A percentile compares a stretch with the other conserved stretches of the same genome.
Conservation (phyloP, 2,888 invertebrate species). For the Spilosoma lubricipeda region DNA sequence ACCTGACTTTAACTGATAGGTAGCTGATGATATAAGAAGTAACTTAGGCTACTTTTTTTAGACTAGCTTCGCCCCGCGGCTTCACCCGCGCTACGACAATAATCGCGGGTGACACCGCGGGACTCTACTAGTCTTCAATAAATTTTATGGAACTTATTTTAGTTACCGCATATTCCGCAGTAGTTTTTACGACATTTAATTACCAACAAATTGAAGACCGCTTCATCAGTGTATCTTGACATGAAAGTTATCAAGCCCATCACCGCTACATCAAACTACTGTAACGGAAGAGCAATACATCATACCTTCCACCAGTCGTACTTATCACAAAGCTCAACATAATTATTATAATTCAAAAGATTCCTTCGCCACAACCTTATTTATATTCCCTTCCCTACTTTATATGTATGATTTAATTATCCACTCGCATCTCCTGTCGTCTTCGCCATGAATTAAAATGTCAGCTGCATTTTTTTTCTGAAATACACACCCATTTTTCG, state of each 20-base stretch:
- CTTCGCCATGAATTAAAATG: slow-evolving; percentile 73
- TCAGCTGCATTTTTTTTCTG: slow-evolving; percentile 70
- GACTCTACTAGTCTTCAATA: no score
- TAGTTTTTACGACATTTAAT: neutral
- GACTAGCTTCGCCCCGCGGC: no score
- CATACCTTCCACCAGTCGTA: slow-evolving; percentile 58
- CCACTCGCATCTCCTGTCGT: slow-evolving; percentile 74
- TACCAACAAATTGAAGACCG: slow-evolving; percentile 7
- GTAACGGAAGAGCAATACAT: slow-evolving; percentile 66
- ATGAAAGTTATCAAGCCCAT: slow-evolving; percentile 43
- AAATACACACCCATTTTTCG: slow-evolving; percentile 67
- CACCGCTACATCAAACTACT: slow-evolving; percentile 47
- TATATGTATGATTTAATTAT: slow-evolving; percentile 63
- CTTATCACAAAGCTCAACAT: slow-evolving; percentile 54
- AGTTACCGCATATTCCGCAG: neutral
- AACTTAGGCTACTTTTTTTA: no score
- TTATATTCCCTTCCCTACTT: slow-evolving; percentile 60
- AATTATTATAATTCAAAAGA: slow-evolving; percentile 59
- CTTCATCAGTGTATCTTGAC: slow-evolving; percentile 39
- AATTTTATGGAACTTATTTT: neutral
- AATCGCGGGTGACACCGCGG: no score
- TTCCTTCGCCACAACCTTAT: slow-evolving; percentile 46
- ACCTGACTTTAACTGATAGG: no score
- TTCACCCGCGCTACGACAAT: no score
- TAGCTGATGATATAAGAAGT: no score